These are phyloP conservation scores for Gymnothorax javanicus DNA, from an alignment of 2,797 vertebrate genomes.

Conservation along the genomic window DNA sequence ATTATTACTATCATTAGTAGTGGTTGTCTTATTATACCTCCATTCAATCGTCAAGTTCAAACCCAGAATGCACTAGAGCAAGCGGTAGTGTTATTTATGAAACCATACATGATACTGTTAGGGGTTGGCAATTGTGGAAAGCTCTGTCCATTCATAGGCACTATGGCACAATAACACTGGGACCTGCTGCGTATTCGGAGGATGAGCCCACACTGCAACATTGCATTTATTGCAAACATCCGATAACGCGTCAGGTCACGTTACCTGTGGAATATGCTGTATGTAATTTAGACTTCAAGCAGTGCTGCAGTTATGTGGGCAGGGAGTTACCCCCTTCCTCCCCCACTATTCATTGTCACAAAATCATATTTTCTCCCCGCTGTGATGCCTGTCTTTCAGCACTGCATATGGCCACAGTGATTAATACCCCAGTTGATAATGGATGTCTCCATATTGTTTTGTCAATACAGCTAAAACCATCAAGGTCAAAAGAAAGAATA, in stretches of 20 bases:
- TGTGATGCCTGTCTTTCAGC: slow-evolving; percentile 66
- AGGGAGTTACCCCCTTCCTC: slow-evolving; percentile 52
- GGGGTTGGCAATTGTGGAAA: slow-evolving; percentile 8
- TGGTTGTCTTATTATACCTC: not conserved
- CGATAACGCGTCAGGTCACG: slow-evolving; percentile 31
- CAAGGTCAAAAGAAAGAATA: slow-evolving; percentile 62
- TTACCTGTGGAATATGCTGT: slow-evolving; percentile 36
- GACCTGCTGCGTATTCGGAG: not conserved
- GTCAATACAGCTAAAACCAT: slow-evolving; percentile 62
- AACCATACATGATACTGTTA: not conserved
- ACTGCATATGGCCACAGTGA: slow-evolving; percentile 58
- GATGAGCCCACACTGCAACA: slow-evolving; percentile 57
- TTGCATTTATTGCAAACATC: slow-evolving; percentile 46
- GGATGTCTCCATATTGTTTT: slow-evolving; percentile 70
- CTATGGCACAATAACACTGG: not conserved
- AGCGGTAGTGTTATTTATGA: not conserved
- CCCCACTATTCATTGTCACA: slow-evolving; percentile 47
- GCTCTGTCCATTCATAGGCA: not conserved
- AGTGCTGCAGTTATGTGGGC: slow-evolving; percentile 56
- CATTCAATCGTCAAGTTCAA: not conserved
- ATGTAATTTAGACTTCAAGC: slow-evolving; percentile 54
- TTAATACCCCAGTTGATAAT: slow-evolving; percentile 66
- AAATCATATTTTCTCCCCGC: slow-evolving; percentile 46
- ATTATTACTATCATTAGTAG: not conserved
- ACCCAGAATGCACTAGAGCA: not conserved